Conservation (phyloP, 2,113 vertebrate species). For the Xiphorhynchus elegans region DNA sequence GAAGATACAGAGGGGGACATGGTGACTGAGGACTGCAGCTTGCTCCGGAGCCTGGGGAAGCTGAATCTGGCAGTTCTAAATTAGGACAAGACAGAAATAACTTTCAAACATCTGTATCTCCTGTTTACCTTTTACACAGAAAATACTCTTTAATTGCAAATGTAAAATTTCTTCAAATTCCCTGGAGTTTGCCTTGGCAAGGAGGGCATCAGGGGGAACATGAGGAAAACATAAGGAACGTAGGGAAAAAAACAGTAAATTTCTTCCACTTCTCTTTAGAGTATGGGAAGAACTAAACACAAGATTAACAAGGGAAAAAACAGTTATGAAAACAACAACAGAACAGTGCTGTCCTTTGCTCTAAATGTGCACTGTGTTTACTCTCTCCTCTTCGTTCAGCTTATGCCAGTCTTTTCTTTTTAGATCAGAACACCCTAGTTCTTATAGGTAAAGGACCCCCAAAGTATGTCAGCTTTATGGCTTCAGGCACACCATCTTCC, state of each 20-base stretch:
- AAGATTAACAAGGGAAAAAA: neutral
- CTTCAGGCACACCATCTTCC: neutral
- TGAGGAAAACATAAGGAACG: no score
- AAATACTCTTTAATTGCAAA: neutral
- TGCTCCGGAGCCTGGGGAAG: neutral
- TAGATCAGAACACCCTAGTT: neutral
- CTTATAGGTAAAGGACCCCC: neutral
- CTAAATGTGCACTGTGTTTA: neutral
- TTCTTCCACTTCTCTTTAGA: neutral
- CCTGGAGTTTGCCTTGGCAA: neutral
- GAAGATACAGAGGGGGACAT: neutral
- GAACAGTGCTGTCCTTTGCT: neutral
- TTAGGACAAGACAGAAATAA: neutral
- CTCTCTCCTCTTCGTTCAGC: neutral
- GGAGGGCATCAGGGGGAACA: neutral
- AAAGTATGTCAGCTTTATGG: neutral
- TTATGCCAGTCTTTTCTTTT: neutral
- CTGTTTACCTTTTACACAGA: neutral
- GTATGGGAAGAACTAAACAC: slow-evolving; percentile 31
- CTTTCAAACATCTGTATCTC: neutral
- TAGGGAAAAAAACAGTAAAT: neutral
- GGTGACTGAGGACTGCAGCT: neutral
- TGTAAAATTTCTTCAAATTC: neutral
- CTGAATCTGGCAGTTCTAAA: neutral
- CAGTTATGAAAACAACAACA: slow-evolving; percentile 12